These are phyloP conservation scores for Caenorhabditis afra DNA, from an alignment of 2,888 invertebrate species.

Conservation along the genomic window DNA sequence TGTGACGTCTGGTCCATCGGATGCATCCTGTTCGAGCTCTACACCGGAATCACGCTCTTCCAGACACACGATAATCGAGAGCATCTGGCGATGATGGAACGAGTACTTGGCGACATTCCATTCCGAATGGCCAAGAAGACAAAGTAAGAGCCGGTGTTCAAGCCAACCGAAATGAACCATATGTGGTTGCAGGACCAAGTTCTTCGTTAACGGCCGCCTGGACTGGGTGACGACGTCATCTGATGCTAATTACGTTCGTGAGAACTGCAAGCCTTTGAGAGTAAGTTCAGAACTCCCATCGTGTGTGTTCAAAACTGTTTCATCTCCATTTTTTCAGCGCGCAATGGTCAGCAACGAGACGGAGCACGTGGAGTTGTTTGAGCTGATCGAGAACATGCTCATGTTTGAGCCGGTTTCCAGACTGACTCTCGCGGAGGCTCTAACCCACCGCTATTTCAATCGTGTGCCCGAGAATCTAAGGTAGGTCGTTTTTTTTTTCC, in stretches of 20 bases:
- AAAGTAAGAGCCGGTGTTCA: conserved; percentile 84
- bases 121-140: conserved; percentile 86
- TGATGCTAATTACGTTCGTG: conserved; percentile 96
- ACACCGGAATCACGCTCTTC: conserved; percentile 88
- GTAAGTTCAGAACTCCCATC: conserved; percentile 83
- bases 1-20: conserved; percentile 99
- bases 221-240: conserved; percentile 98
- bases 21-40: conserved; percentile 98
- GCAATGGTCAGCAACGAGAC: conserved; percentile 91
- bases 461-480: conserved; percentile 49
- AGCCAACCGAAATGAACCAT: not conserved
- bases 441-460: conserved; percentile 92
- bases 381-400: conserved; percentile 94
- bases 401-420: conserved; percentile 95
- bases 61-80: conserved; percentile 99
- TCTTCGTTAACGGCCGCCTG: conserved; percentile 96
- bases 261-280: conserved; percentile 95
- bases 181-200: conserved; percentile 89
- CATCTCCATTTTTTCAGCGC: conserved; percentile 87
- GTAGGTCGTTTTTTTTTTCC: conserved; percentile 19
- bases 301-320: not conserved
- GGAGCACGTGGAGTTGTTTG: conserved; percentile 94
- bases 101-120: conserved; percentile 96
- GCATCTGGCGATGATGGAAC: conserved; percentile 99
- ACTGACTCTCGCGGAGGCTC: conserved; percentile 90